Evolutionary conservation across 2,113 vertebrate species (phyloP).

Genomic region (Urocynchramus pylzowi): DNA sequence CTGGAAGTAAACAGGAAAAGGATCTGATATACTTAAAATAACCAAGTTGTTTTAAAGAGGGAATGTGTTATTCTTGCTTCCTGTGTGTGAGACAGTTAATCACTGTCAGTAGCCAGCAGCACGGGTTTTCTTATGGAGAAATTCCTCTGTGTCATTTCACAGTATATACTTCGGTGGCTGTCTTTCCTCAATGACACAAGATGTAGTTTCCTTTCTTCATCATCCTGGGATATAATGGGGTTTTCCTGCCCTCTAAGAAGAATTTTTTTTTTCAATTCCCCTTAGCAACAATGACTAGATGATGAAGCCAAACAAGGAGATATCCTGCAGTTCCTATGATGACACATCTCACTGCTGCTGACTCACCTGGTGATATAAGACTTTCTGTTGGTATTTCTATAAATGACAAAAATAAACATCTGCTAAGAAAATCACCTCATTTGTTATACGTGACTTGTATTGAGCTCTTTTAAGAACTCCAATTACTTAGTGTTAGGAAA

Average conservation of each 20-base stretch:
- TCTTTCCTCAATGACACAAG: constrained; percentile 50
- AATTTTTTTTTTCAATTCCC: background rate
- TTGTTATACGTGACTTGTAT: background rate
- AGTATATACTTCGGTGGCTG: background rate
- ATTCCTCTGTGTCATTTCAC: constrained; percentile 46
- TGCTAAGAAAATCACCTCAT: background rate
- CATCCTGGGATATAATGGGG: constrained; percentile 30
- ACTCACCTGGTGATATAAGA: constrained; percentile 48
- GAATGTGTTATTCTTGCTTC: constrained; percentile 29
- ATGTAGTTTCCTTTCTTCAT: constrained; percentile 58
- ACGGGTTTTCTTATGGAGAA: constrained; percentile 1
- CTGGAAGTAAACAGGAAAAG: constrained; percentile 67
- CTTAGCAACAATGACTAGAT: constrained; percentile 46
- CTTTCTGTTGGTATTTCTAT: constrained; percentile 1
- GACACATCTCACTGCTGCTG: constrained; percentile 65
- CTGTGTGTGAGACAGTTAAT: constrained; percentile 68
- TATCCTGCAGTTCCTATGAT: constrained; percentile 48
- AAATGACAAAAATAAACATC: constrained; percentile 27
- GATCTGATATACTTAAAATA: constrained; percentile 5
- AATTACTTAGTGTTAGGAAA: background rate
- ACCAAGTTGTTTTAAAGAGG: constrained; percentile 3
- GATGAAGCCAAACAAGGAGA: constrained; percentile 54
- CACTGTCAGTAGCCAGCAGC: background rate
- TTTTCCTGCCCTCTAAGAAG: constrained; percentile 63
- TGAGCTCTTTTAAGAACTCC: background rate